Conservation (phyloP, 2,888 invertebrate genomes). For the Apomyelois bistriatella region DNA sequence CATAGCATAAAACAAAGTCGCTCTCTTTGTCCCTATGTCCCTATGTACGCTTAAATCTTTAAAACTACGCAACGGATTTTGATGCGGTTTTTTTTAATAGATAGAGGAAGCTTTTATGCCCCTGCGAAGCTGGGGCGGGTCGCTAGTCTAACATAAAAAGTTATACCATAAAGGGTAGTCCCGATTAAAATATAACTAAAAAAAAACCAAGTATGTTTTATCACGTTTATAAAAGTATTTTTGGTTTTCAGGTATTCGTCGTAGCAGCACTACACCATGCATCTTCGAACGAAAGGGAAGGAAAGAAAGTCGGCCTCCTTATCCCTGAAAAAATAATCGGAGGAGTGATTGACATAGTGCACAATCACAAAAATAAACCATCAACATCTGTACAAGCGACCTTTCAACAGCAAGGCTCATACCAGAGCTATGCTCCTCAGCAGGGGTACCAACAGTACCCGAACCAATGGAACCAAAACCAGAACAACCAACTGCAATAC, state of each 20-base stretch:
- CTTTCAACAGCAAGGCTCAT: conserved; percentile 21
- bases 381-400: conserved; percentile 16
- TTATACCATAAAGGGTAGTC: too few relatives aligned
- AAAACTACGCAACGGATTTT: too few relatives aligned
- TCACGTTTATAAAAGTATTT: neutral
- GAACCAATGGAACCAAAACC: conserved; percentile 27
- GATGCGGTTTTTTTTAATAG: too few relatives aligned
- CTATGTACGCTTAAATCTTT: too few relatives aligned
- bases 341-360: conserved; percentile 68
- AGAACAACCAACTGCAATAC: conserved; percentile 37
- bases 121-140: too few relatives aligned
- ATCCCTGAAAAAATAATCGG: conserved; percentile 71
- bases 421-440: conserved; percentile 26
- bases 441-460: conserved; percentile 28
- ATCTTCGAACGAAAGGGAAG: conserved; percentile 34
- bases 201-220: too few relatives aligned
- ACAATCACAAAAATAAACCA: conserved; percentile 66
- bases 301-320: conserved; percentile 40
- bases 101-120: too few relatives aligned
- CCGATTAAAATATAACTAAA: too few relatives aligned
- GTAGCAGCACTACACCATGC: conserved; percentile 25
- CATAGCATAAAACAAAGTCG: too few relatives aligned
- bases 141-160: too few relatives aligned
- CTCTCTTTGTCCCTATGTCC: too few relatives aligned
- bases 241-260: conserved; percentile 36